Percentiles rank a stretch among this genome's conserved stretches.
Evolutionary conservation across 2,113 vertebrate genomes (phyloP).

Genomic region (Phylloscopus trochiloides): DNA sequence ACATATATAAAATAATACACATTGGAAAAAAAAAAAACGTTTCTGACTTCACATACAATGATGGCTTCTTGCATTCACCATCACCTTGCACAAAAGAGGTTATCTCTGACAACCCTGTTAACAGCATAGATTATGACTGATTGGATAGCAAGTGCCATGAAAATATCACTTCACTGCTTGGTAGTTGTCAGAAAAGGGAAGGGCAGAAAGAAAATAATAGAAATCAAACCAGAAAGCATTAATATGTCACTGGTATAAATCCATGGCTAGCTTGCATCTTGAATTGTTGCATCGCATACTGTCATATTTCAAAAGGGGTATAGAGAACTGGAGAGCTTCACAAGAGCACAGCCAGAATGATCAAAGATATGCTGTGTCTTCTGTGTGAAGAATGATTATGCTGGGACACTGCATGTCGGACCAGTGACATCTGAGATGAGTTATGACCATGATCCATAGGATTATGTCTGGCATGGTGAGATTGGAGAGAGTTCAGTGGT

Average conservation of each 20-base stretch:
- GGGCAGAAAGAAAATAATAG: background rate
- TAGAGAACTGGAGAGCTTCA: background rate
- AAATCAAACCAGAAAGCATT: background rate
- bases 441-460: background rate
- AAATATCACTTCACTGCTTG: background rate
- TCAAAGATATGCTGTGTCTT: background rate
- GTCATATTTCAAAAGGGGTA: background rate
- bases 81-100: background rate
- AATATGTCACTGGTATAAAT: background rate
- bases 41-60: background rate
- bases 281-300: background rate
- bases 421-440: background rate
- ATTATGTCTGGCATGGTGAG: background rate
- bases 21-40: background rate
- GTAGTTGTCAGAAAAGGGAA: background rate
- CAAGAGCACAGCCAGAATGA: rapidly evolving
- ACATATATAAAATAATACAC: background rate
- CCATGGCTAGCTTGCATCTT: background rate
- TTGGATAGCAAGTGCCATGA: background rate
- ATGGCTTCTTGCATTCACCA: background rate
- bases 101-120: background rate
- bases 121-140: background rate
- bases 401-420: background rate
- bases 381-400: background rate
- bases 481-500: background rate